Evolutionary conservation across 92 coral and sea anemone genomes (phyloP), one percentile per base, ranked within the genome.

Genomic region (Bergia puertoricense): DNA sequence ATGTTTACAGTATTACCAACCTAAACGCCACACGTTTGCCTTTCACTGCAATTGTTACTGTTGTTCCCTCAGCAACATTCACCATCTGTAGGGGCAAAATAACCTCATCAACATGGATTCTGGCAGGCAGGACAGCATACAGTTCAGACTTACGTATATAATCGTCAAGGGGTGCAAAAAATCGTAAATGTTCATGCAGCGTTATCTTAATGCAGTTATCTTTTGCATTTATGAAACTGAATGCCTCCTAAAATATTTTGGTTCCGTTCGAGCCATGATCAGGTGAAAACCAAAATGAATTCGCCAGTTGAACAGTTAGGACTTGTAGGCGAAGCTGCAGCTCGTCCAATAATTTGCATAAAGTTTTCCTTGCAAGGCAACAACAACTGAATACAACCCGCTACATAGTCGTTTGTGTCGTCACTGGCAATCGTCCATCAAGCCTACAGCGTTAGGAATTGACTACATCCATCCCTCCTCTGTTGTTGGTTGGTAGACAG

Each of bases 11-110:
- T 44, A 50, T 6, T 39, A 43, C 67, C 86, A 81, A 94, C 97
- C 97, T 94, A 89, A 91, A 97, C 0, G 97, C 99, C 40, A 95
- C 98, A 77, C 99, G 85, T 69, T 94, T 97, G n/a, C 99, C 99
- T 82, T 91, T 94, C 10, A 96, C 98, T 16, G 87, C 89, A 13
- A 94, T 88, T n/a, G 85, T 87, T n/a, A 97, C 98, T 23, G 93
- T 87, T 0, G 95, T 88, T 46, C 99, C 99, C 86, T 97, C 99
- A 8, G 86, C 92, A 10, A 97, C 96, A 74, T 97, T 91, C 51
- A 97, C 93, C 94, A 97, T 93, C 99, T 97, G 91, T 8, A 42
- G 67, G 41, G 57, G 72, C 44, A 86, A 1, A 54, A 86, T 37
- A 0, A 20, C 30, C 0, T 20, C n/a, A 62, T 2, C 30, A 22